phyloP scores from a whole-genome alignment of 2,888 invertebrate species.

The Schizaphis graminum region DNA sequence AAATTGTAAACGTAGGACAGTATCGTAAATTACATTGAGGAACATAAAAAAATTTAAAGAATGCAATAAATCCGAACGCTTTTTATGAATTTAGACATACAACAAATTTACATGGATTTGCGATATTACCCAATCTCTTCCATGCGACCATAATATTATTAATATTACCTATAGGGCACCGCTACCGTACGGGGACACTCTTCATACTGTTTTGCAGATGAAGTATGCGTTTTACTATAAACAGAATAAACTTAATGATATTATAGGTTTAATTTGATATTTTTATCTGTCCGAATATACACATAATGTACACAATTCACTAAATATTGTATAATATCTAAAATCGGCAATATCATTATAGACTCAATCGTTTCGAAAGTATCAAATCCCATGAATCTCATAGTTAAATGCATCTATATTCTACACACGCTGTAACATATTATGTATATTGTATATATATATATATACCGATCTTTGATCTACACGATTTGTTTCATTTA shows the following conservation, averaged over 20 bases:
- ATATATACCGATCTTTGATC: background rate
- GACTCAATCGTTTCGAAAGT: background rate
- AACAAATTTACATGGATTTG: no score
- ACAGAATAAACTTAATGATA: background rate
- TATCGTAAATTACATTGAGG: no score
- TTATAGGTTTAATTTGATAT: background rate
- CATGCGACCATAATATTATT: no score
- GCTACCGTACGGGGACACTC: no score
- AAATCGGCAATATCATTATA: background rate
- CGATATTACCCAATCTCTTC: no score
- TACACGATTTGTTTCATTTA: background rate
- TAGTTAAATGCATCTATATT: background rate
- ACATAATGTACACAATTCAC: background rate
- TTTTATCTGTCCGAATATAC: background rate
- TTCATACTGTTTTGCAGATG: no score
- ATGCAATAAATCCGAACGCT: no score
- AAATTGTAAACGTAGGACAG: no score
- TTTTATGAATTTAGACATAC: no score
- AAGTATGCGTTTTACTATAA: background rate
- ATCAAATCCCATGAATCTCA: background rate
- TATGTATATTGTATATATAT: background rate
- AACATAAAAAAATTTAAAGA: no score
- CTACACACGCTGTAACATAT: background rate
- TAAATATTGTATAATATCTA: background rate
- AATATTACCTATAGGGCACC: no score